Base-by-base conservation (phyloP, 2,888 invertebrate genomes). In the Monoplex corrugatus region DNA sequence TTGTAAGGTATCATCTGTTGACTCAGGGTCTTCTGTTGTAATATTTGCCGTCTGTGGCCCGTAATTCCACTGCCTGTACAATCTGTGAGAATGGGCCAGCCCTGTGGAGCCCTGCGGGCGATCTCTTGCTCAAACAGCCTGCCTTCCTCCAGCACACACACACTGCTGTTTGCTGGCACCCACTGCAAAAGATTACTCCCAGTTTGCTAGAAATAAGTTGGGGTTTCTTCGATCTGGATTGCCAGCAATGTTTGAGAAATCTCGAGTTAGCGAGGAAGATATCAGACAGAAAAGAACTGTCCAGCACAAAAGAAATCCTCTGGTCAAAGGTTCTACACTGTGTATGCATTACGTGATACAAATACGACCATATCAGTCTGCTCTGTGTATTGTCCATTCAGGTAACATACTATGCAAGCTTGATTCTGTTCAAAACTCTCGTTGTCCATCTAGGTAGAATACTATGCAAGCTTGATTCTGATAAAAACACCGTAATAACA, bases 1-100 rank as follows among this genome's bases (percentile, higher is more conserved):
- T 90, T 91, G 84, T 89, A 91, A 91, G 91, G 90, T 91, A 91
- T 91, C 90, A 91, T 87, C 91, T 91, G 91, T 91, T 91, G 91
- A 91, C 91, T 89, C 87, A 83, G 82, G 72, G 89, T 87, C 88
- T 87, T n/a, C 87, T 89, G 57, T 88, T 84, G 87, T 90, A 91
- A 90, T 91, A 90, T 90, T 91, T 91, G 89, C 88, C 90, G 91
- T 89, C 89, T 90, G 91, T 90, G 91, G 87, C 85, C 82, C 85
- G 90, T 89, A 87, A 90, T 90, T 88, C 91, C 89, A 87, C 87
- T 87, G 83, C 63, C 89, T 86, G 89, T 88, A 88, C 87, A 88
- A 87, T 88, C 89, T 50, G 40, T 75, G 45, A 63, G 72, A 72
- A 50, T 40, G 68, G 63, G 75, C 86, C 75, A 63, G 84, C 78